Base-by-base conservation (phyloP, 2,888 invertebrate genomes). In the Ellobium chinense region DNA sequence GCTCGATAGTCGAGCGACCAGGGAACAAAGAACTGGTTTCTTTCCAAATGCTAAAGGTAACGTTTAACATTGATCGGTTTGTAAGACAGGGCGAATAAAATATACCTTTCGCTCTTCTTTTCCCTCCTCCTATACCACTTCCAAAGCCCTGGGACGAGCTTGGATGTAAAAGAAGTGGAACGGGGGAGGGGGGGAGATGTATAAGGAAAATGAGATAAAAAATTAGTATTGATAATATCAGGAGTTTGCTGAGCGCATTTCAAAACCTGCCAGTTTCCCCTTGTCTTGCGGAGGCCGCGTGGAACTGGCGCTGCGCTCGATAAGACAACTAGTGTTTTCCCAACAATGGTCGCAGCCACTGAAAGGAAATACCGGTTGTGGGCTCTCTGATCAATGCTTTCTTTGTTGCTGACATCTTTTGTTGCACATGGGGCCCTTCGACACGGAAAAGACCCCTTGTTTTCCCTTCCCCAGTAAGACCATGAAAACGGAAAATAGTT, bases 41-140 rank as follows among this genome's bases (percentile, higher is more conserved):
- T 62, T n/a, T 37, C 9, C 36, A 62, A 69, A 78, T 78, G 78
- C 34, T 56, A 62, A 70, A 70, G 69, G 70, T 69, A n/a, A 34
- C 31, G 62, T 70, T 78, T 78, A 62, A 24, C 78, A 78, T 78
- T 78, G 78, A 78, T 78, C 62, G 62, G 78, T 72, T 72, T 72
- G 36, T 72, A 72, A 75, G 37, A 54, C 46, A 34, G 39, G 31
- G 9, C 63, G 46, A n/a, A 75, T 46, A 74, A 34, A 54, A 34
- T 65, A 46, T 24, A 75, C n/a, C 66, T 5, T 66, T 66, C 24
- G 3, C 0, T n/a, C n/a, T 27, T 34, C 2, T 24, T 4, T 24
- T 31, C 24, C 27, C n/a, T 31, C n/a, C n/a, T n/a, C n/a, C n/a
- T n/a, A n/a, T n/a, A n/a, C n/a, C n/a, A n/a, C n/a, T n/a, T n/a